Evolutionary conservation across 1,140 invertebrate genomes (phyloP).

Genomic region (Bombus impatiens): DNA sequence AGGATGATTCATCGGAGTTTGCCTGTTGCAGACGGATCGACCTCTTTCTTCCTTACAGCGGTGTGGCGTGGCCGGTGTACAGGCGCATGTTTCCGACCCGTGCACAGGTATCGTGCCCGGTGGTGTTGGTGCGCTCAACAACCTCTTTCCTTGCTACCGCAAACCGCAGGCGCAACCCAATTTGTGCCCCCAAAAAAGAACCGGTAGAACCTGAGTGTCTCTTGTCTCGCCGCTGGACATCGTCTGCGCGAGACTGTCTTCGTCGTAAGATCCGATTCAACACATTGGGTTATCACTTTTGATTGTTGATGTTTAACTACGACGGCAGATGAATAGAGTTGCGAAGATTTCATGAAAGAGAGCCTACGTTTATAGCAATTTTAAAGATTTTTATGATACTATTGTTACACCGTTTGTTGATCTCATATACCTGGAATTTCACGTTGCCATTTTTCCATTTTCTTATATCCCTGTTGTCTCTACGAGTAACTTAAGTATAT

Average conservation of each 20-base stretch:
- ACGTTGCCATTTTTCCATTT: too few species aligned
- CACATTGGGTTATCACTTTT: not conserved
- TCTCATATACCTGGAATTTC: too few species aligned
- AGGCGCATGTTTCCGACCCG: not conserved
- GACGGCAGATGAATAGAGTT: not conserved
- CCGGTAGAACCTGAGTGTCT: not conserved
- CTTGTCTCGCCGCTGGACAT: not conserved
- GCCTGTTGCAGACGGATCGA: constrained; percentile 66
- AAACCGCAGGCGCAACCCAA: constrained; percentile 48
- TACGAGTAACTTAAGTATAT: too few species aligned
- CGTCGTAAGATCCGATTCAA: not conserved
- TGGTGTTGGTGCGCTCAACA: constrained; percentile 17
- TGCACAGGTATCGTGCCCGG: constrained; percentile 15
- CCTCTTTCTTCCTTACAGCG: constrained; percentile 65
- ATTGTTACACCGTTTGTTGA: too few species aligned
- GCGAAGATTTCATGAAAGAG: too few species aligned
- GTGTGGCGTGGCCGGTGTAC: constrained; percentile 15
- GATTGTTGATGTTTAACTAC: not conserved
- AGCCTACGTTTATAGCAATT: too few species aligned
- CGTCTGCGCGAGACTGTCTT: not conserved
- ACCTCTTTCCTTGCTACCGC: constrained; percentile 45
- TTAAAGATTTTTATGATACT: too few species aligned
- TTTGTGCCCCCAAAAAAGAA: constrained; percentile 31
- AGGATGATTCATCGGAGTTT: constrained; percentile 69
- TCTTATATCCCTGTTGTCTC: not conserved